phyloP scores from a whole-genome alignment of 2,113 vertebrate genomes.

The Alligator mississippiensis region DNA sequence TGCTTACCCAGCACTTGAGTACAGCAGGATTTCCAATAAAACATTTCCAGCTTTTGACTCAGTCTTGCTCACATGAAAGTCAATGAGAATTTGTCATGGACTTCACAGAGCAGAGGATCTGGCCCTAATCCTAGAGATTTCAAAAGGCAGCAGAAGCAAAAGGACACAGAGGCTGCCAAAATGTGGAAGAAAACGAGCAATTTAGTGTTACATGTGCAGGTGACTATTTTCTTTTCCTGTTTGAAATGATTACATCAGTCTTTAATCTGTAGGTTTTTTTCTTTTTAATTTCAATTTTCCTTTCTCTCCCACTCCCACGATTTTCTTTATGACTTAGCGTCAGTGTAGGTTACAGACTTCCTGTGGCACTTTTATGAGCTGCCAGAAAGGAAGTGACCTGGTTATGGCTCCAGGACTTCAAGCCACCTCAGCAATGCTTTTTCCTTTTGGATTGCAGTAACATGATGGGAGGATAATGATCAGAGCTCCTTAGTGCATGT shows the following conservation, averaged over 20 bases:
- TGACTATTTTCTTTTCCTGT: constrained; percentile 11
- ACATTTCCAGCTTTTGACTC: neutral
- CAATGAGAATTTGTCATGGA: neutral
- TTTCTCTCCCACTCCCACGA: neutral
- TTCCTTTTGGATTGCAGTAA: constrained; percentile 19
- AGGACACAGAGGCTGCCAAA: neutral
- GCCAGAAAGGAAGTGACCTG: constrained; percentile 61
- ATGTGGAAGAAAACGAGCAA: neutral
- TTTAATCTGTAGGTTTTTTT: neutral
- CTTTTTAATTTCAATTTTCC: neutral
- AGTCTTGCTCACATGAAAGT: neutral
- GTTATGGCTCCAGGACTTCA: neutral
- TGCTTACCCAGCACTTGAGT: neutral
- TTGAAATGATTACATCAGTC: neutral
- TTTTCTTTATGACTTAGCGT: constrained; percentile 1
- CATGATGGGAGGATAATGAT: neutral
- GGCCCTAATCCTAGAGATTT: neutral
- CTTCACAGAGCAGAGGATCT: neutral
- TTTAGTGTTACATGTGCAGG: neutral
- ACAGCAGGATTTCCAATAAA: neutral
- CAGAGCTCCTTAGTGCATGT: neutral
- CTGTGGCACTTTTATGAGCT: constrained; percentile 50
- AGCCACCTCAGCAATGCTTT: constrained; percentile 53
- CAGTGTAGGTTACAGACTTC: constrained; percentile 37
- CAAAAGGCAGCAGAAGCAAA: neutral